Percentiles rank a stretch among this genome's conserved stretches.
These are phyloP conservation scores for Ectemnius cavifrons DNA, from an alignment of 2,888 invertebrate species.

Conservation along the genomic window DNA sequence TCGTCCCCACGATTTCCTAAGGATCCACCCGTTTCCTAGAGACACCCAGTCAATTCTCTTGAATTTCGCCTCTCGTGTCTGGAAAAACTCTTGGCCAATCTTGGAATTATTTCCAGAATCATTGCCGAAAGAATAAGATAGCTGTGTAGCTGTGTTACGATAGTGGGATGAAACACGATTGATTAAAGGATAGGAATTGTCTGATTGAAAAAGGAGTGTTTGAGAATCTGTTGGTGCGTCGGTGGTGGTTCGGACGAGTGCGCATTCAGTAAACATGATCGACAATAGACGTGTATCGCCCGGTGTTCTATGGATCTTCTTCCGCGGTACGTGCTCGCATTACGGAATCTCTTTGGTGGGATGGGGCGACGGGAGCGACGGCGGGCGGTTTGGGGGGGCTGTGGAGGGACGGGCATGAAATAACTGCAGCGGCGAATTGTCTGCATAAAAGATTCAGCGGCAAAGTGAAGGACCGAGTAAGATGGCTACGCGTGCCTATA, in stretches of 20 bases:
- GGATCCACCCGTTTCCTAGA: slow-evolving; percentile 34
- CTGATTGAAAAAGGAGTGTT: neutral
- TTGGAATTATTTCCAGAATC: too few species aligned
- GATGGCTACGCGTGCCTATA: slow-evolving; percentile 60
- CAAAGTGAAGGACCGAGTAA: slow-evolving; percentile 60
- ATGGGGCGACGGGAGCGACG: too few species aligned
- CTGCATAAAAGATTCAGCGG: slow-evolving; percentile 75
- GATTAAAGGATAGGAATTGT: too few species aligned
- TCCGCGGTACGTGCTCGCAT: slow-evolving; percentile 69
- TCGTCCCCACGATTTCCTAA: slow-evolving; percentile 49
- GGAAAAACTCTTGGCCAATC: neutral
- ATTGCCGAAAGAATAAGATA: neutral
- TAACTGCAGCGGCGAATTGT: slow-evolving; percentile 76
- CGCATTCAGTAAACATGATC: slow-evolving; percentile 59
- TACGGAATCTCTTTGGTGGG: slow-evolving; percentile 65
- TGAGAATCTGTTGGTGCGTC: slow-evolving; percentile 35
- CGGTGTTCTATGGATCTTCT: slow-evolving; percentile 47
- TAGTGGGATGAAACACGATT: too few species aligned
- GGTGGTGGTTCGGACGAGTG: slow-evolving; percentile 37
- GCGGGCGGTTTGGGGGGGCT: too few species aligned
- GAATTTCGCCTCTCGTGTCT: slow-evolving; percentile 40
- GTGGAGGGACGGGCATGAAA: slow-evolving; percentile 67
- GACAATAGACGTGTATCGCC: slow-evolving; percentile 62
- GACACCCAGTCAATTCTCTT: slow-evolving; percentile 12
- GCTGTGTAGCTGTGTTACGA: too few species aligned